A percentile compares a stretch with the other conserved stretches of the same genome.
Conservation (phyloP, 2,888 invertebrate species). For the Gymnocheta viridis region DNA sequence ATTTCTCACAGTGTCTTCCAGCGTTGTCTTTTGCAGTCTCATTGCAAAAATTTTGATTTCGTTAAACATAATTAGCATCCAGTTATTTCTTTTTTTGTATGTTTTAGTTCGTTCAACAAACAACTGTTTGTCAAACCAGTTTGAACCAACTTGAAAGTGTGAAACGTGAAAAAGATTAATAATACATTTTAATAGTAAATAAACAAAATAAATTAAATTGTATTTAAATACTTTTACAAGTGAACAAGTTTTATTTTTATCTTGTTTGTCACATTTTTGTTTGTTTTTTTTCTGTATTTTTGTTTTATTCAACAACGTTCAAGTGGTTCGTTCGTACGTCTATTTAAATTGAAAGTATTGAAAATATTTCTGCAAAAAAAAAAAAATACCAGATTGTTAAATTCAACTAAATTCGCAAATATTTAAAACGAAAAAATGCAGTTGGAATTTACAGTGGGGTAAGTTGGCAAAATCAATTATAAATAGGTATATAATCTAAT, state of each 20-base stretch:
- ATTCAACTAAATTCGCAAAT: conserved; percentile 51
- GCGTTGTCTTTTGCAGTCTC: not conserved
- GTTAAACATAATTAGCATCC: conserved; percentile 54
- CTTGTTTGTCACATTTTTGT: conserved; percentile 19
- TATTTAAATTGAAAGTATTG: not conserved
- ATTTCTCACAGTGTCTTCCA: conserved; percentile 21
- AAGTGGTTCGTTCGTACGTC: not conserved
- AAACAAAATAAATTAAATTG: conserved; percentile 37
- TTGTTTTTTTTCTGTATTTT: not conserved
- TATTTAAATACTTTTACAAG: conserved; percentile 44
- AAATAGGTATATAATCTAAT: not conserved
- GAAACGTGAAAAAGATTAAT: conserved; percentile 14
- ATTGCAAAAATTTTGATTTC: conserved; percentile 34
- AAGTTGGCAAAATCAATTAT: conserved; percentile 25
- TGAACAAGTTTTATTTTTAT: conserved; percentile 34
- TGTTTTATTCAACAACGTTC: not conserved
- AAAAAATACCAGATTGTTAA: conserved; percentile 9
- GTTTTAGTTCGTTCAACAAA: conserved; percentile 21
- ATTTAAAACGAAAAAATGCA: conserved; percentile 45
- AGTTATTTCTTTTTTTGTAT: conserved; percentile 3
- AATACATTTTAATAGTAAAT: conserved; percentile 40
- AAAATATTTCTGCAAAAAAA: conserved; percentile 9
- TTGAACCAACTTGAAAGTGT: conserved; percentile 31
- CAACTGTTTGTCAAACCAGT: conserved; percentile 30
- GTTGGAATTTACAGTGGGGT: conserved; percentile 61